Base-by-base conservation (phyloP, 2,797 vertebrate species). In the Coracias cyanogaster region DNA sequence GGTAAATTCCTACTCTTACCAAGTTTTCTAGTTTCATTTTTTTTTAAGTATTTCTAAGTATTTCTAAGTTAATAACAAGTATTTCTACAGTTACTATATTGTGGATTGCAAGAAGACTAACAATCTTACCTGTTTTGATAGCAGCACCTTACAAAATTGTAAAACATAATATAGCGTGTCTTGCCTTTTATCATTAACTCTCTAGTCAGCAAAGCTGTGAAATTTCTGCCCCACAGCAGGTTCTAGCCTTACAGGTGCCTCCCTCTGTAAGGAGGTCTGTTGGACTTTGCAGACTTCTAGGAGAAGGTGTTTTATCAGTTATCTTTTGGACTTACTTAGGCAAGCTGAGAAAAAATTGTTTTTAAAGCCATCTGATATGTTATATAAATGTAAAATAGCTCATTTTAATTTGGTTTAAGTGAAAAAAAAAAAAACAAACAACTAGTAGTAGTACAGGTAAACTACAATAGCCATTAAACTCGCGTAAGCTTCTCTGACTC, bases 31-130 rank as follows among this genome's bases (percentile, higher is more conserved):
- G 20, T 85, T 95, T 58, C 5, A 8, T 45, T 81, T 62, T 87
- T 69, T 72, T 10, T 39, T 18, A 37, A 60, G 37, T 37, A 11
- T 37, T 37, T 37, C 33, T 15, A 61, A 43, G 16, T 67, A 2
- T 83, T 87, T 92, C 66, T 65, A 84, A 78, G 41, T 70, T 78
- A 90, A 60, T n/a, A n/a, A n/a, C n/a, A n/a, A n/a, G n/a, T n/a
- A n/a, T n/a, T n/a, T n/a, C n/a, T 10, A 37, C 60, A 60, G 37
- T 43, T 87, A 31, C 7, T 41, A 2, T 80, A 82, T 24, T 76
- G 26, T 37, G 35, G 17, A 58, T 82, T 71, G 71, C 39, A 49
- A 65, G 58, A 91, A 81, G 74, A 67, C 4, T 72, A 69, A 6
- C 13, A 67, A 11, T 67, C 58, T 39, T 55, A 37, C 76, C 78